These are phyloP conservation scores for Phoenicopterus ruber DNA, from an alignment of 2,113 vertebrate genomes.

Conservation along the genomic window DNA sequence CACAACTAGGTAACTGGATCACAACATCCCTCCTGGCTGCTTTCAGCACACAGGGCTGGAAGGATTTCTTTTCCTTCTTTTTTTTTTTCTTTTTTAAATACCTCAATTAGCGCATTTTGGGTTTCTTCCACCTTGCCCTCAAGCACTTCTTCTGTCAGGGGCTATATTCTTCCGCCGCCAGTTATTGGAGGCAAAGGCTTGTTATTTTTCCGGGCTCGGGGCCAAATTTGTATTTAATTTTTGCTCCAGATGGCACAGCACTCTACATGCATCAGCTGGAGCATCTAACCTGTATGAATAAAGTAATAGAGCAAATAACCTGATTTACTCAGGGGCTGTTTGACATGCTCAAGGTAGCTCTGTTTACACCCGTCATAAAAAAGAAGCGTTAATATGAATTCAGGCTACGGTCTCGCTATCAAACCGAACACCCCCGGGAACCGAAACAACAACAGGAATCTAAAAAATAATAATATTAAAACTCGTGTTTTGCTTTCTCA, in stretches of 20 bases:
- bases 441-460: neutral
- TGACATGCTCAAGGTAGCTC: neutral
- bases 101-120: neutral
- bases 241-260: conserved; percentile 19
- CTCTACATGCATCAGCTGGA: conserved; percentile 23
- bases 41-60: accelerated
- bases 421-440: neutral
- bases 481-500: neutral
- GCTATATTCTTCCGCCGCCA: neutral
- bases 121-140: neutral
- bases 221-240: conserved; percentile 53
- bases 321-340: conserved; percentile 1
- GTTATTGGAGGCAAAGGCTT: neutral
- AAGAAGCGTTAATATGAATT: neutral
- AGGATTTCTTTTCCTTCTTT: neutral
- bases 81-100: neutral
- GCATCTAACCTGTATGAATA: conserved; percentile 19
- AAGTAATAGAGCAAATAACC: conserved; percentile 47
- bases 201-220: conserved; percentile 10
- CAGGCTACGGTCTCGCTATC: neutral
- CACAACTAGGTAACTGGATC: neutral
- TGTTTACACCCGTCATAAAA: neutral
- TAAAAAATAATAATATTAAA: neutral
- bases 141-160: neutral
- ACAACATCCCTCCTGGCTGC: neutral